phyloP scores from a whole-genome alignment of 2,797 vertebrate genomes.

The Adelosebastes latens region DNA sequence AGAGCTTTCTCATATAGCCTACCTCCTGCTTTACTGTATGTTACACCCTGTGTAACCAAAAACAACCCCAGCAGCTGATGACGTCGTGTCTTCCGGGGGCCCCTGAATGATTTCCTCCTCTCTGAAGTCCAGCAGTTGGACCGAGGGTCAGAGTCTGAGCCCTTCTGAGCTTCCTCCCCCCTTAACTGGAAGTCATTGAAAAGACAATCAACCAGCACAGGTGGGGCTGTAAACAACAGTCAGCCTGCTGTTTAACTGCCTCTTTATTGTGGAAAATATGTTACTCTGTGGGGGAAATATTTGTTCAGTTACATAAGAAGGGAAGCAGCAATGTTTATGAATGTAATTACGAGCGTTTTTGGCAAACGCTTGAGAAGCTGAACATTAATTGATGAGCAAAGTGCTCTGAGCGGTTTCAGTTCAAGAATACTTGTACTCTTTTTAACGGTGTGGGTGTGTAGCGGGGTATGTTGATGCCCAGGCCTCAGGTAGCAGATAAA shows the following conservation, averaged over 20 bases:
- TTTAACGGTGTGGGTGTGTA: constrained; percentile 7
- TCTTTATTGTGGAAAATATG: constrained; percentile 9
- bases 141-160: constrained; percentile 31
- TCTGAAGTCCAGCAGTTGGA: constrained; percentile 33
- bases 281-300: not conserved
- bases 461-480: not conserved
- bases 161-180: constrained; percentile 33
- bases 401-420: not conserved
- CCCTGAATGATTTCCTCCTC: constrained; percentile 53
- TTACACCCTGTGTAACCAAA: not conserved
- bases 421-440: not conserved
- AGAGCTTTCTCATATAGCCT: not conserved
- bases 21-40: not conserved
- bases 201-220: constrained; percentile 48
- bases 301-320: constrained; percentile 23
- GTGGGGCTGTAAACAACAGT: constrained; percentile 38
- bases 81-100: constrained; percentile 17
- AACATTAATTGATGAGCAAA: constrained; percentile 15
- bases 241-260: constrained; percentile 1
- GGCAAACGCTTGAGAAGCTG: not conserved
- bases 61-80: constrained; percentile 4
- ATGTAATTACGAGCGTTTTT: not conserved
- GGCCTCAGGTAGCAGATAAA: constrained; percentile 23
- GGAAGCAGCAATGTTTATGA: not conserved
- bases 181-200: constrained; percentile 67